Evolutionary conservation across 2,113 vertebrate species (phyloP).

Genomic region (Bungarus multicinctus): DNA sequence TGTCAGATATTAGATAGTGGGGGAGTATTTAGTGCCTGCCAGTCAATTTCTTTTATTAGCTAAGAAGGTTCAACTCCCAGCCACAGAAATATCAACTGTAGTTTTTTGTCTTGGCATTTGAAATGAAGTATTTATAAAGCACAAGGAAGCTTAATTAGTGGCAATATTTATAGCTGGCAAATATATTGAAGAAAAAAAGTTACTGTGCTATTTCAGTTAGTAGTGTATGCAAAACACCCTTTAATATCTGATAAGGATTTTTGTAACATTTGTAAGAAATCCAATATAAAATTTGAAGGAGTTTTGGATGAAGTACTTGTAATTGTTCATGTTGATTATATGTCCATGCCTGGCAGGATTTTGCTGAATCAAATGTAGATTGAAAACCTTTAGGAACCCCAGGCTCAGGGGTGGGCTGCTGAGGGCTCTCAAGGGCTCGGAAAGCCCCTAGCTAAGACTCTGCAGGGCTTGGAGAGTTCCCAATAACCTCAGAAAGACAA

Average conservation of each 20-base stretch:
- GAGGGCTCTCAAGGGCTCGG: too few species aligned
- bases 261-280: not conserved
- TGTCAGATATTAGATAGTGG: not conserved
- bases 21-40: not conserved
- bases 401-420: too few species aligned
- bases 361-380: not conserved
- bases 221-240: not conserved
- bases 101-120: not conserved
- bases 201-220: not conserved
- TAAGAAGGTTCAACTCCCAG: not conserved
- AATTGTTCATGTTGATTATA: not conserved
- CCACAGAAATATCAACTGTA: not conserved
- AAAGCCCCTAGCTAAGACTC: too few species aligned
- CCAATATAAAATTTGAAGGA: not conserved
- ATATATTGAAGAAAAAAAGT: not conserved
- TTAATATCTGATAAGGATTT: not conserved
- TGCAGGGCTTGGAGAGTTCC: too few species aligned
- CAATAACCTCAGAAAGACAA: too few species aligned
- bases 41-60: not conserved
- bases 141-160: not conserved
- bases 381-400: not conserved
- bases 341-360: not conserved
- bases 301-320: not conserved
- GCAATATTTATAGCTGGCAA: not conserved
- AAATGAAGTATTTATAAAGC: not conserved